Conservation (phyloP, 1,140 invertebrate genomes). For the Plectrocnemia conspersa region DNA sequence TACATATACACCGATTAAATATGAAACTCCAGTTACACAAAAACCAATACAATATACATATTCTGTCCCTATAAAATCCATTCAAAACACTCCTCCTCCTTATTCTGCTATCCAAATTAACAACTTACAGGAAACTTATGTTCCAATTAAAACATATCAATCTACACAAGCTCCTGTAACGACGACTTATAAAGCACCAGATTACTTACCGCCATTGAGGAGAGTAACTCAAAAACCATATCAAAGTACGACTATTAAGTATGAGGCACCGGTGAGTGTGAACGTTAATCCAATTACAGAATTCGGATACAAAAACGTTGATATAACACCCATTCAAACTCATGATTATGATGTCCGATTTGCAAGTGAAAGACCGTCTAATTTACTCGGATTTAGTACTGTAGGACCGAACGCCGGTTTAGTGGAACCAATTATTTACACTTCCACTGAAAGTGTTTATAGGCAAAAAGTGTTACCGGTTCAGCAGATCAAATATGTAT, state of each 20-base stretch:
- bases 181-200: slow-evolving; percentile 40
- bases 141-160: slow-evolving; percentile 3
- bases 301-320: slow-evolving; percentile 26
- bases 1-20: too few species aligned
- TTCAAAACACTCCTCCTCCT: too few species aligned
- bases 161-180: slow-evolving; percentile 18
- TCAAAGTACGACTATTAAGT: slow-evolving; percentile 18
- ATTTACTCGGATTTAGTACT: slow-evolving; percentile 42
- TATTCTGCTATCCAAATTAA: too few species aligned
- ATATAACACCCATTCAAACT: slow-evolving; percentile 27
- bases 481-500: slow-evolving; percentile 39
- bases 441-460: slow-evolving; percentile 33
- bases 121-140: slow-evolving; percentile 17
- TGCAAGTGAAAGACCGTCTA: slow-evolving; percentile 39
- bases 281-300: slow-evolving; percentile 32
- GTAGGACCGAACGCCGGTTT: slow-evolving; percentile 44
- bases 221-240: slow-evolving; percentile 9
- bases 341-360: slow-evolving; percentile 41
- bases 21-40: too few species aligned
- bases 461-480: slow-evolving; percentile 16
- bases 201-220: slow-evolving; percentile 42
- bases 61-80: too few species aligned
- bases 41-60: too few species aligned
- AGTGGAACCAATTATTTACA: slow-evolving; percentile 37
- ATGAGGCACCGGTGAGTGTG: slow-evolving; percentile 14